A percentile compares a stretch with the other conserved stretches of the same genome.
These are phyloP conservation scores for Iguana delicatissima DNA, from an alignment of 2,797 vertebrate species.

Conservation along the genomic window DNA sequence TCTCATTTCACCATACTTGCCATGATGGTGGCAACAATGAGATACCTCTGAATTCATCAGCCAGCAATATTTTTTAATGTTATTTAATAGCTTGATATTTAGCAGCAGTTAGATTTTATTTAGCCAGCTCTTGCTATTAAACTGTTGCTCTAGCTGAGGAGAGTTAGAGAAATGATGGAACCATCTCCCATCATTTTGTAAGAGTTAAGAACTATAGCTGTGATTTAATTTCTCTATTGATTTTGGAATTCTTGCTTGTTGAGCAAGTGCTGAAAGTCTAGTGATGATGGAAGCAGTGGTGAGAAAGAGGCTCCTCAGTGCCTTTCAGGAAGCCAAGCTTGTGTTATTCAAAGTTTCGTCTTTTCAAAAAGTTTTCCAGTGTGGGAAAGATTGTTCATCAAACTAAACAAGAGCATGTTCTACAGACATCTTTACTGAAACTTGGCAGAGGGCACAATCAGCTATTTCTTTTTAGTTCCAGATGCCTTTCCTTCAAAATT, in stretches of 20 bases:
- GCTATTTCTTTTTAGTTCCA: conserved; percentile 58
- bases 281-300: background rate
- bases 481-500: conserved; percentile 63
- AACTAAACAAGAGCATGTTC: conserved; percentile 59
- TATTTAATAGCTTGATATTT: background rate
- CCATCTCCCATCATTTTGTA: background rate
- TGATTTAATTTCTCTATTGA: accelerated
- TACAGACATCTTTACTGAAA: background rate
- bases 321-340: background rate
- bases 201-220: accelerated
- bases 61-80: conserved; percentile 1
- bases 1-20: background rate
- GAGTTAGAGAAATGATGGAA: background rate
- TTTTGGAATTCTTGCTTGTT: background rate
- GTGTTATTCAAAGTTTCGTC: accelerated
- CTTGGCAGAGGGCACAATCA: conserved; percentile 58
- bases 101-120: background rate
- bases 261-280: background rate
- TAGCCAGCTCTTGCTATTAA: background rate
- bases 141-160: background rate
- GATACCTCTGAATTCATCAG: background rate
- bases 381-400: conserved; percentile 52
- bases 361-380: conserved; percentile 37
- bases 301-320: background rate
- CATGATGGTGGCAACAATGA: background rate